A percentile compares a stretch with the other conserved stretches of the same genome.
phyloP scores from a whole-genome alignment of 2,797 vertebrate species.

The Crenichthys baileyi region DNA sequence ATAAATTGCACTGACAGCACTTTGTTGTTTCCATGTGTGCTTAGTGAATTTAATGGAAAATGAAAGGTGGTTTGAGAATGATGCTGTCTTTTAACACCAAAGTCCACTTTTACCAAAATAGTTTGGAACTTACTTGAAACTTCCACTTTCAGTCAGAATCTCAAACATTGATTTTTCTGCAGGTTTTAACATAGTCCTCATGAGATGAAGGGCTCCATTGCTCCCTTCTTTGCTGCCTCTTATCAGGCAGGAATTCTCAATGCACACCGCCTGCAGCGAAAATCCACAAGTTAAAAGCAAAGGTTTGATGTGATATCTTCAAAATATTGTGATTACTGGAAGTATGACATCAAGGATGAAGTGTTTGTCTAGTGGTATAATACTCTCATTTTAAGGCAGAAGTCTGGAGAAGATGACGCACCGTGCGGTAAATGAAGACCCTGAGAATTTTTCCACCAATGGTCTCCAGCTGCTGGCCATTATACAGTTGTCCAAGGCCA shows the following conservation, averaged over 20 bases:
- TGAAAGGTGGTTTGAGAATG: conserved; percentile 33
- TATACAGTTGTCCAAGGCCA: conserved; percentile 89
- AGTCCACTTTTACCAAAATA: conserved; percentile 10
- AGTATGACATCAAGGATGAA: conserved; percentile 18
- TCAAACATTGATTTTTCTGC: conserved; percentile 87
- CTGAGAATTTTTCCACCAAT: conserved; percentile 89
- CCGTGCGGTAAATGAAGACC: conserved; percentile 97
- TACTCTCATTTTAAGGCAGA: conserved; percentile 9
- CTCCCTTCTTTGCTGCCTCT: conserved; percentile 95
- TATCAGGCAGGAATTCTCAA: conserved; percentile 96
- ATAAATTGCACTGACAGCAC: conserved; percentile 42
- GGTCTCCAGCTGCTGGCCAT: conserved; percentile 93
- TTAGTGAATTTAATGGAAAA: conserved; percentile 44
- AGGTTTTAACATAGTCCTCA: conserved; percentile 87
- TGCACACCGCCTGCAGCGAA: conserved; percentile 88
- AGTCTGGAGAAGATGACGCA: conserved; percentile 74
- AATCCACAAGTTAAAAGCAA: conserved; percentile 30
- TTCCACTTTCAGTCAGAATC: conserved; percentile 85
- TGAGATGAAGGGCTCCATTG: conserved; percentile 93
- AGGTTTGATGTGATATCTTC: neutral
- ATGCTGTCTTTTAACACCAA: conserved; percentile 23
- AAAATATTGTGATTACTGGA: conserved; percentile 15
- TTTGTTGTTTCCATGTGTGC: conserved; percentile 33
- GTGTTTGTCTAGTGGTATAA: conserved; percentile 19
- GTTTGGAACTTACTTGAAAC: conserved; percentile 86